Percentiles rank a stretch among this genome's conserved stretches.
These are phyloP conservation scores for Andrena bucephala DNA, from an alignment of 2,888 invertebrate species.

Conservation along the genomic window DNA sequence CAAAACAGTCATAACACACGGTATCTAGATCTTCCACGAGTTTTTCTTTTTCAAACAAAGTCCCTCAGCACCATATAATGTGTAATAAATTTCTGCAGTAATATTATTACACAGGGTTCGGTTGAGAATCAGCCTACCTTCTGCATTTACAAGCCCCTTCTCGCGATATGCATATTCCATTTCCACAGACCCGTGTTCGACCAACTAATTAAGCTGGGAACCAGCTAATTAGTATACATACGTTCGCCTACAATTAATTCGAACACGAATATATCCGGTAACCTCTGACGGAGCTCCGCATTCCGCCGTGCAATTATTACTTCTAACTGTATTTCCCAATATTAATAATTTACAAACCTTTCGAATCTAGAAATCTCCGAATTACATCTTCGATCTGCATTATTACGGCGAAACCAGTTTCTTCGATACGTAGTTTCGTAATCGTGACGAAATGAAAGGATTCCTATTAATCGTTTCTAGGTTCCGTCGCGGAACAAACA, in stretches of 20 bases:
- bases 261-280: not conserved
- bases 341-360: not conserved
- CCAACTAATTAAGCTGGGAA: slow-evolving; percentile 37
- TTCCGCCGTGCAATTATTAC: not conserved
- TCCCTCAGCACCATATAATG: not conserved
- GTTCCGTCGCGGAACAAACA: slow-evolving; percentile 13
- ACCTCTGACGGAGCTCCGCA: not conserved
- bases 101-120: not conserved
- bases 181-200: not conserved
- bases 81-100: not conserved
- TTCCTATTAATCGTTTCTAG: slow-evolving; percentile 5
- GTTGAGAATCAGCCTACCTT: not conserved
- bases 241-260: slow-evolving; percentile 26
- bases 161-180: slow-evolving; percentile 26
- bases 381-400: not conserved
- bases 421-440: not conserved
- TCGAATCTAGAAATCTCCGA: not conserved
- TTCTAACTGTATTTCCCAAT: not conserved
- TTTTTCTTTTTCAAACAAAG: not conserved
- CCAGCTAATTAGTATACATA: slow-evolving; percentile 31
- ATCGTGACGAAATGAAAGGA: not conserved
- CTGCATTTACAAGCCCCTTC: not conserved
- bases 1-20: not conserved
- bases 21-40: not conserved
- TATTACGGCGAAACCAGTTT: not conserved